Evolutionary conservation across 2,888 invertebrate genomes (phyloP), one percentile per base, ranked within the genome.

Genomic region (Zygogramma bicolorata): DNA sequence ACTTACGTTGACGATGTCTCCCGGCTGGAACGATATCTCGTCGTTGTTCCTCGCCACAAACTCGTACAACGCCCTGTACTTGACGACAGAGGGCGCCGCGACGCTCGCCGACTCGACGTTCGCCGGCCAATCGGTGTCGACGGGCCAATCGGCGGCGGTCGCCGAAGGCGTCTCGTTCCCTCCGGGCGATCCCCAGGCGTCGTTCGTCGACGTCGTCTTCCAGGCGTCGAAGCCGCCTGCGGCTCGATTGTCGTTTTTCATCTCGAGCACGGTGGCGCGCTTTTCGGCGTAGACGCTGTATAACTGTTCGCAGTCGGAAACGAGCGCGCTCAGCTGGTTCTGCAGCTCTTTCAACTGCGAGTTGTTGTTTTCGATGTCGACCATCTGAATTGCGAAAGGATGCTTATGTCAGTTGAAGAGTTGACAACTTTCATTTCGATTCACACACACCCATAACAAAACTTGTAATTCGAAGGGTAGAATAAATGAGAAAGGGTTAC

Each of bases 21-120:
- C 99, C 0, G 97, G 96, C 86, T 95, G 93, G 81, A 99, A 93
- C 20, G 95, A 94, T 34, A 99, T 91, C 86, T 99, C 99, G 87
- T 99, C 99, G 0, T 90, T 90, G 80, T 97, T 97, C 65, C 98
- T 90, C 0, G 98, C 97, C 8, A 92, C 93, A 88, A 99, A 99
- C 86, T 97, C 97, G 85, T 96, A 99, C 59, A 99, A 89, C 18
- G 97, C 98, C 68, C 96, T 91, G 88, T 97, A 98, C 84, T 93
- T 93, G 49, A 89, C 89, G 73, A 89, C 89, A n/a, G n/a, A n/a
- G n/a, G n/a, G n/a, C 40, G 89, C 90, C 3, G 89, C 86, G 49
- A 88, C 84, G 70, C 81, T 80, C 18, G 82, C 85, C 7, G 34
- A 18, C 15, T n/a, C 40, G 20, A 34, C 42, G 8, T 25, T 40